Conservation (phyloP, 2,888 invertebrate genomes). For the Pyrgus malvae region DNA sequence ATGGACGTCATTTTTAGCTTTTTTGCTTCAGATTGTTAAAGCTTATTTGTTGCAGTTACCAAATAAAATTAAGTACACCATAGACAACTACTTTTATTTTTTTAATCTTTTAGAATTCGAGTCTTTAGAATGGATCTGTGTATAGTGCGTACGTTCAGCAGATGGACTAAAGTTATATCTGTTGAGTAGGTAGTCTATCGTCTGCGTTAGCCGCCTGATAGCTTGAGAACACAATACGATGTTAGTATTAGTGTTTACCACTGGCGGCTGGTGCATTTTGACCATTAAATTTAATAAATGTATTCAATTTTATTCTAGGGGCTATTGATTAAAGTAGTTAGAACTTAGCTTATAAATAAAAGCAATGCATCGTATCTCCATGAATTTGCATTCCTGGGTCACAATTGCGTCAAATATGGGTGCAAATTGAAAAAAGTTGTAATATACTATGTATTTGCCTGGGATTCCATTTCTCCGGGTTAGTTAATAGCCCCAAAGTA, state of each 20-base stretch:
- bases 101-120: slow-evolving; percentile 10
- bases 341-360: too few relatives aligned
- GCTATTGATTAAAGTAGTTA: background rate
- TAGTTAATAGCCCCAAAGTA: slow-evolving; percentile 5
- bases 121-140: slow-evolving; percentile 11
- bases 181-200: slow-evolving; percentile 7
- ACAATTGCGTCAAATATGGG: too few relatives aligned
- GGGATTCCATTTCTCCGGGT: background rate
- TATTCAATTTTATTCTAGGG: background rate
- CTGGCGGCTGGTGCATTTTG: background rate
- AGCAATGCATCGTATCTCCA: too few relatives aligned
- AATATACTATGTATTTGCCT: too few relatives aligned
- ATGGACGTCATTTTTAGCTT: slow-evolving; percentile 18
- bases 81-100: slow-evolving; percentile 52
- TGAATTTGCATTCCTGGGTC: too few relatives aligned
- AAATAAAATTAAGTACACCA: slow-evolving; percentile 72
- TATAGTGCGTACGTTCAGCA: slow-evolving; percentile 7
- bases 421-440: too few relatives aligned
- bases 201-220: slow-evolving; percentile 6
- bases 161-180: background rate
- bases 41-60: slow-evolving; percentile 72
- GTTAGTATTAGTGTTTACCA: background rate
- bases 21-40: slow-evolving; percentile 54
- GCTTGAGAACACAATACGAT: background rate
- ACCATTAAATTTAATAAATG: slow-evolving; percentile 7